These are phyloP conservation scores for Zaprionus davidi DNA, from an alignment of 1,140 invertebrate genomes.

Conservation along the genomic window DNA sequence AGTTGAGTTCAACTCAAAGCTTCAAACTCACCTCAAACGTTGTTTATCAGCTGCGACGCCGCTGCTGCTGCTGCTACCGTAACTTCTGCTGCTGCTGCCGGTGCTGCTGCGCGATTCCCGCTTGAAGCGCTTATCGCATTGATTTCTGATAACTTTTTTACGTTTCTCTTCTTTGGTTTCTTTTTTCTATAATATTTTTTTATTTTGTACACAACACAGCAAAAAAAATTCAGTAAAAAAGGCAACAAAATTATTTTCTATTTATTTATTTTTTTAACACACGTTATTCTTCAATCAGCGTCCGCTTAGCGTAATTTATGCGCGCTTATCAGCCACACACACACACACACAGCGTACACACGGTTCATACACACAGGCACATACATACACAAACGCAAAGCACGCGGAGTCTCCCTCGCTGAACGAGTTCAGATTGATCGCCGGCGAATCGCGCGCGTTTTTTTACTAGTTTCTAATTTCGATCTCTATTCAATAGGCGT, in stretches of 20 bases:
- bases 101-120: slow-evolving; percentile 22
- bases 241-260: slow-evolving; percentile 1
- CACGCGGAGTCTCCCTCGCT: neutral
- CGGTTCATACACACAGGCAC: slow-evolving; percentile 1
- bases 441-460: slow-evolving; percentile 12
- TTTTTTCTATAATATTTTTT: slow-evolving; percentile 29
- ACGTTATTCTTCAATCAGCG: slow-evolving; percentile 53
- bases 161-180: slow-evolving; percentile 27
- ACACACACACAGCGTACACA: neutral
- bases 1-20: slow-evolving; percentile 43
- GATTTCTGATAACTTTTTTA: slow-evolving; percentile 58
- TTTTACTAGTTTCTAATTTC: neutral
- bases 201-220: slow-evolving; percentile 32
- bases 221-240: slow-evolving; percentile 42
- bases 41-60: slow-evolving; percentile 44
- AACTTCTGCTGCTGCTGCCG: slow-evolving; percentile 8
- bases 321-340: slow-evolving; percentile 54
- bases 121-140: slow-evolving; percentile 50
- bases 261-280: slow-evolving; percentile 10
- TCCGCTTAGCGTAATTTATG: slow-evolving; percentile 58
- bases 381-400: neutral
- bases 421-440: neutral
- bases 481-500: too few species aligned
- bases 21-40: slow-evolving; percentile 45
- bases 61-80: slow-evolving; percentile 31